Evolutionary conservation across 64 coral and sea anemone species (phyloP), one percentile per base, ranked within the genome.

Genomic region (Porites australiensis): DNA sequence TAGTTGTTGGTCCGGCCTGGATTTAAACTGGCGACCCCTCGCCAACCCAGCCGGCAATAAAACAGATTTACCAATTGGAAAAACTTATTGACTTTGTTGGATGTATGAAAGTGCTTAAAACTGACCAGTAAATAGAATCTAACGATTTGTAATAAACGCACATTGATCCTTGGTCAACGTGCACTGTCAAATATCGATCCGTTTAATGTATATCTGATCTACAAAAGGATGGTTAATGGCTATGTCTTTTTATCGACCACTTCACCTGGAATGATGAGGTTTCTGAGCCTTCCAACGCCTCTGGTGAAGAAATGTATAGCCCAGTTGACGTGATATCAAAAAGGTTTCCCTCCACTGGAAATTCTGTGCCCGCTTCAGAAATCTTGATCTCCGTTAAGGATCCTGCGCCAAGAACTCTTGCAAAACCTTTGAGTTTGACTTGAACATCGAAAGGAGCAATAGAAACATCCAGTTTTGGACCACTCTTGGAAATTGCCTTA

Each of bases 271-370:
- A 98, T 8, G 79, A 79, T 5, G 95, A 71, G 0, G 82, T 63
- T 20, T 87, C 72, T 19, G 92, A 91, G 13, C 82, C 74, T 68
- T 92, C 90, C 14, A 99, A 63, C 3, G 93, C 72, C 18, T 94
- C 94, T 27, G 89, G 75, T 3, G 98, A 99, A 45, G 94, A 96
- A 8, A 99, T 74, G 16, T 93, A 79, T 44, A 99, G 14, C 12
- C 94, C 94, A 78, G 89, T 89, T 10, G 90, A 79, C 43, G 90
- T 90, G 27, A 96, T 87, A 57, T 93, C 95, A 72, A 99, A 99
- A 13, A 99, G 77, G 49, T 93, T 96, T 16, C 98, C 98, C 63
- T 67, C 74, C 5, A 99, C 53, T 14, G 95, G 78, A 85, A 99
- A 99, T 20, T 92, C 91, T 19, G 98, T 99, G 11, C 98, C 98